phyloP scores from a whole-genome alignment of 2,888 invertebrate species.

The Subacronicta megacephala region DNA sequence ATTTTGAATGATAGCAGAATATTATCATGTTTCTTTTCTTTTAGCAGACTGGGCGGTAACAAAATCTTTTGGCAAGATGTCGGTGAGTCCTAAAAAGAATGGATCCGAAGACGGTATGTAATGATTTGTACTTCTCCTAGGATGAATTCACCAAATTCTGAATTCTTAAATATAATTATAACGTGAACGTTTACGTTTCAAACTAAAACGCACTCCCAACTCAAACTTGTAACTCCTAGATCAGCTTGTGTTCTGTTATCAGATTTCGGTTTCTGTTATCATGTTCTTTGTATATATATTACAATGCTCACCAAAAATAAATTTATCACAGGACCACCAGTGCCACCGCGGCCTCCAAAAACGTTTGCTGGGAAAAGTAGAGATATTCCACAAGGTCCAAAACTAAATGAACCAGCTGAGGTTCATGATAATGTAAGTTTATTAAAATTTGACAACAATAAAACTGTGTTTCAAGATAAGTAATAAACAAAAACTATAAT shows the following conservation, averaged over 20 bases:
- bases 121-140: not conserved
- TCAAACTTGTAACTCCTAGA: too few relatives aligned
- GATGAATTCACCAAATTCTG: too few relatives aligned
- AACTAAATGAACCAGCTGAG: constrained; percentile 71
- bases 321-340: constrained; percentile 80
- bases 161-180: too few relatives aligned
- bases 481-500: too few relatives aligned
- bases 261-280: too few relatives aligned
- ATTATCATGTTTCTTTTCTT: constrained; percentile 48
- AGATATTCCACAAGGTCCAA: constrained; percentile 66
- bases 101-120: constrained; percentile 71
- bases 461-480: too few relatives aligned
- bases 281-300: not conserved
- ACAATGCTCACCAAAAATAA: not conserved
- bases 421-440: constrained; percentile 64
- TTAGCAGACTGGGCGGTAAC: constrained; percentile 75
- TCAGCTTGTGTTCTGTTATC: too few relatives aligned
- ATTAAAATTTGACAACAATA: too few relatives aligned
- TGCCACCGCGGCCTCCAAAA: constrained; percentile 94
- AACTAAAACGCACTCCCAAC: too few relatives aligned
- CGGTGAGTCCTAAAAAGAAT: constrained; percentile 63
- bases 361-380: constrained; percentile 86
- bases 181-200: too few relatives aligned
- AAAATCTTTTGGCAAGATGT: constrained; percentile 77
- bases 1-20: too few relatives aligned